phyloP scores from a whole-genome alignment of 2,888 invertebrate species.

The Watsonalla binaria region DNA sequence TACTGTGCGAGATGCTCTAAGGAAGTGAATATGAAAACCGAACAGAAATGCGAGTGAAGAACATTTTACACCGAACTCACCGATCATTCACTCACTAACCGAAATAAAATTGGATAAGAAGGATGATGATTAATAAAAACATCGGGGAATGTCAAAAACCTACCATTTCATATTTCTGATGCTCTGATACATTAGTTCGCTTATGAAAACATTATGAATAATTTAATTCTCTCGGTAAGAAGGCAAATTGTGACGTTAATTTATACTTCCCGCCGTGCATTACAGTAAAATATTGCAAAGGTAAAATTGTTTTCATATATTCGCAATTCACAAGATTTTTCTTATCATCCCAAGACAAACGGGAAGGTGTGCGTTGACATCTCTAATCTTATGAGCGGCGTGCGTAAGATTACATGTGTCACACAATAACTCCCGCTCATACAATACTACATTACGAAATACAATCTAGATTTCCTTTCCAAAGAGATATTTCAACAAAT shows the following conservation, averaged over 20 bases:
- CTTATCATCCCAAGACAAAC: constrained; percentile 61
- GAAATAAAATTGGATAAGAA: no score
- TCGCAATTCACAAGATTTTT: constrained; percentile 37
- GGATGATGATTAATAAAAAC: no score
- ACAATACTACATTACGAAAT: constrained; percentile 11
- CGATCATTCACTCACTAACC: no score
- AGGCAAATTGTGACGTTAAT: constrained; percentile 7
- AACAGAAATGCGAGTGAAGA: no score
- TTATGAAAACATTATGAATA: background rate
- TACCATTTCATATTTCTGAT: background rate
- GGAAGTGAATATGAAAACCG: no score
- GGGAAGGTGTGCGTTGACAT: constrained; percentile 54
- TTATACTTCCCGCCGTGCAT: constrained; percentile 18
- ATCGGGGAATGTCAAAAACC: background rate
- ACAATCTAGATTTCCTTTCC: background rate
- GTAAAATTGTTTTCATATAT: constrained; percentile 39
- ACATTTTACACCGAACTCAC: no score
- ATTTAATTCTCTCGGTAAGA: background rate
- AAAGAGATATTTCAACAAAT: background rate
- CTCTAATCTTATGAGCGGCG: constrained; percentile 62
- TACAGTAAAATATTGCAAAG: constrained; percentile 22
- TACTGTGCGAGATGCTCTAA: no score
- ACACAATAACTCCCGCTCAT: constrained; percentile 39
- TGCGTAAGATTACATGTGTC: constrained; percentile 61
- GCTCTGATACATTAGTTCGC: background rate